These are phyloP conservation scores for Alentia gelatinosa DNA, from an alignment of 2,888 invertebrate genomes.

Conservation along the genomic window DNA sequence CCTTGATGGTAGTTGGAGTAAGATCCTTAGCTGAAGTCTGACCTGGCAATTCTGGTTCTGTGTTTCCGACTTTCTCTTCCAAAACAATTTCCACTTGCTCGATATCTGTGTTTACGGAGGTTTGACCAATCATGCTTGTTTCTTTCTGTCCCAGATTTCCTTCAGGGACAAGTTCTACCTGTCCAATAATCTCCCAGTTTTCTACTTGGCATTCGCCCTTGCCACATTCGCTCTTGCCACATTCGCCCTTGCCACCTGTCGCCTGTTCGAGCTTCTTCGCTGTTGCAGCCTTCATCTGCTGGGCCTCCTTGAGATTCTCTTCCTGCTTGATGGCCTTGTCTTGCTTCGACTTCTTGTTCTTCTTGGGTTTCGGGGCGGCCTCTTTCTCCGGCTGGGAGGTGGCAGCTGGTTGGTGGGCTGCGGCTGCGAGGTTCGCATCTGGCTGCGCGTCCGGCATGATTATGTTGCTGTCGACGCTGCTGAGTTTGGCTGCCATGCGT, in stretches of 20 bases:
- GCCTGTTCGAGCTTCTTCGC: neutral
- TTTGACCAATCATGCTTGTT: neutral
- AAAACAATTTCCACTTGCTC: neutral
- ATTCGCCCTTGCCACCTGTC: neutral
- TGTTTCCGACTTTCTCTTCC: neutral
- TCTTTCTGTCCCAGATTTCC: neutral
- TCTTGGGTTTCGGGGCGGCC: neutral
- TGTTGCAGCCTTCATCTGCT: neutral
- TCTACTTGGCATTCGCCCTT: neutral
- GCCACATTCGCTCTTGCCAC: neutral
- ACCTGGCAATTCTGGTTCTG: too few relatives aligned
- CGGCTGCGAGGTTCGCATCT: neutral
- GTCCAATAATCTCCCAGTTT: slow-evolving; percentile 10
- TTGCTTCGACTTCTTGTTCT: slow-evolving; percentile 45
- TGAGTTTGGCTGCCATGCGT: slow-evolving; percentile 36
- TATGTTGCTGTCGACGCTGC: neutral
- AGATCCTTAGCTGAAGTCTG: neutral
- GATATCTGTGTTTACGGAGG: neutral
- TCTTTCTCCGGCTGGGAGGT: neutral
- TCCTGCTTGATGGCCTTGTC: slow-evolving; percentile 34
- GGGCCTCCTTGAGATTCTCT: slow-evolving; percentile 34
- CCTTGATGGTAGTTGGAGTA: neutral
- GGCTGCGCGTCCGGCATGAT: neutral
- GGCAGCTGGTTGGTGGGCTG: neutral
- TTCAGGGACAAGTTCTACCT: slow-evolving; percentile 5